Evolutionary conservation across 2,888 invertebrate genomes (phyloP).

Genomic region (Sarcophaga caerulescens): DNA sequence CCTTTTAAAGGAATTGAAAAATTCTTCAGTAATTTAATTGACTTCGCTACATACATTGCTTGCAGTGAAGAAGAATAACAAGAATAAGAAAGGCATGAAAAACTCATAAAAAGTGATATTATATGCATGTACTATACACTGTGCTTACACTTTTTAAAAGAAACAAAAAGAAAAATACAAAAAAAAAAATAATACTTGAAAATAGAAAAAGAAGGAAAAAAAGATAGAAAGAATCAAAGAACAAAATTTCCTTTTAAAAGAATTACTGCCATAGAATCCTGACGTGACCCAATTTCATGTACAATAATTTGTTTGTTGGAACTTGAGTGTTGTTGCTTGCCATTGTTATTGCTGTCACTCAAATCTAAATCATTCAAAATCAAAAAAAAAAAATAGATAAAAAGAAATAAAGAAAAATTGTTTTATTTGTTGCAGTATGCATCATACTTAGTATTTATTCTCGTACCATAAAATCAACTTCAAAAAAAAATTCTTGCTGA

Average conservation of each 20-base stretch:
- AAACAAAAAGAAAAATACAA: not conserved
- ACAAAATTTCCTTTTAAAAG: not conserved
- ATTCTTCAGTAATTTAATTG: too few relatives aligned
- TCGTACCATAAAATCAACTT: too few relatives aligned
- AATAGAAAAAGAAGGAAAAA: not conserved
- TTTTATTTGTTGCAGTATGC: conserved; percentile 55
- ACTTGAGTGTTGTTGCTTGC: not conserved
- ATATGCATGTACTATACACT: too few relatives aligned
- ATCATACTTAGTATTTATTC: conserved; percentile 6
- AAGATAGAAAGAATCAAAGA: conserved; percentile 2
- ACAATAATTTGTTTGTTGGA: conserved; percentile 35
- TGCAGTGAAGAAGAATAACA: too few relatives aligned
- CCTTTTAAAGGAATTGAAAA: too few relatives aligned
- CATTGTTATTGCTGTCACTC: conserved; percentile 37
- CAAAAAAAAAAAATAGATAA: conserved; percentile 5
- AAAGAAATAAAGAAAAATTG: not conserved
- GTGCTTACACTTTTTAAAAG: too few relatives aligned
- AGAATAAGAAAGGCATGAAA: too few relatives aligned
- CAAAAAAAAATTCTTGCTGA: too few relatives aligned
- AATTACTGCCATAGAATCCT: conserved; percentile 36
- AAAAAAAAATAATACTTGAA: not conserved
- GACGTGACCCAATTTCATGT: conserved; percentile 60
- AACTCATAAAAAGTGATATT: too few relatives aligned
- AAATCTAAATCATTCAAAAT: conserved; percentile 59
- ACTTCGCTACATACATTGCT: too few relatives aligned